Base-by-base conservation (phyloP, 2,888 invertebrate species). In the Empis stercorea region DNA sequence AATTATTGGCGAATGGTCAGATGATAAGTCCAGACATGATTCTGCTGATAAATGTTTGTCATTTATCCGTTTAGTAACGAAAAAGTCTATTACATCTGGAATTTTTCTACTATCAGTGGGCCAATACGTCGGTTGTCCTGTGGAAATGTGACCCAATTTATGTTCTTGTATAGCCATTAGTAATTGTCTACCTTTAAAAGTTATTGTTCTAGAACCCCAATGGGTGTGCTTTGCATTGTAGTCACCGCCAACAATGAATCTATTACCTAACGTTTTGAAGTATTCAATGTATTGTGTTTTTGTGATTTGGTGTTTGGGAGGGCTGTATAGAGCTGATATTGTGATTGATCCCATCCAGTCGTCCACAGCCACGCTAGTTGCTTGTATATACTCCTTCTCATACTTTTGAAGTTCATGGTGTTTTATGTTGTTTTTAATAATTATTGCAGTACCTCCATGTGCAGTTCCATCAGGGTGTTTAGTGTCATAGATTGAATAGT, bases 401-500 rank as follows among this genome's bases (percentile, higher is more conserved):
- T 16, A 16, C 5, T 36, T n/a, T 3, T 36, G 3, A 4, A 14
- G 14, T 36, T 36, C 36, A 36, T 36, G 5, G 6, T 36, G 36
- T 36, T 36, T n/a, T 4, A 36, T 36, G 36, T 3, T 36, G 6
- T 6, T 36, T 6, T 15, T 36, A 5, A 36, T 36, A 6, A 36
- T 14, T 4, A 36, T 15, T 3, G 36, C 36, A 4, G 5, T 4
- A 3, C 36, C 36, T 3, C 36, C 36, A 14, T 15, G n/a, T 15
- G 36, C 36, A 4, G n/a, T 36, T 4, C 15, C 15, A 36, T 15
- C 15, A 6, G 41, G 17, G 6, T 41, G 13, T 41, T 17, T n/a
- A 20, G 20, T 20, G 20, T 20, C 20, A 20, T 20, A 20, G n/a
- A n/a, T n/a, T n/a, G n/a, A n/a, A 20, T 47, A 53, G 15, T 46